Evolutionary conservation across 1,140 invertebrate genomes (phyloP), one percentile per base, ranked within the genome.

Genomic region (Hydropsyche tenuis): DNA sequence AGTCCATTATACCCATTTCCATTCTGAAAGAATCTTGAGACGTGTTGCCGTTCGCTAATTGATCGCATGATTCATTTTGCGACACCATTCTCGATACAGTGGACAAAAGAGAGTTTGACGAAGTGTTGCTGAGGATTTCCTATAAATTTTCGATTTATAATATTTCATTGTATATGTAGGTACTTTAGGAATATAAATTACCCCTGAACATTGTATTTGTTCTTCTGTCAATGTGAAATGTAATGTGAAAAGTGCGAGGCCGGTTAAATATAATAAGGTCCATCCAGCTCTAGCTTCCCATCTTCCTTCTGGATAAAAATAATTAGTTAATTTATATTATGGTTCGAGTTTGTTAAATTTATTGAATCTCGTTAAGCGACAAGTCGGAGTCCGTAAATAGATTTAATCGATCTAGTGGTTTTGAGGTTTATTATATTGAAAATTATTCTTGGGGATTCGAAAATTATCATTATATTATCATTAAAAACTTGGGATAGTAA

Each of bases 281-380:
- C 88, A 89, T 37, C 86, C 80, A 1, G 85, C 82, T 78, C 87
- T 85, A 7, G 82, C 81, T 48, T 86, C 82, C 87, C 87, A 88
- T 9, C 80, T 82, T 12, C 81, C 75, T 37, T 84, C 85, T 78
- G 72, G 30, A 37, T n/a, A 37, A 4, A 4, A 3, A 37, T 37
- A 9, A 37, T 37, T 37, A 37, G 9, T 37, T 37, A 9, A n/a
- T n/a, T n/a, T n/a, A n/a, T n/a, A n/a, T n/a, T n/a, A n/a, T n/a
- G n/a, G n/a, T n/a, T n/a, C n/a, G n/a, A n/a, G n/a, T n/a, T n/a
- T n/a, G n/a, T n/a, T n/a, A n/a, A n/a, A n/a, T n/a, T n/a, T n/a
- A n/a, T n/a, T n/a, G n/a, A n/a, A n/a, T n/a, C n/a, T n/a, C n/a
- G n/a, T n/a, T n/a, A n/a, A n/a, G n/a, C n/a, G n/a, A n/a, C n/a